These are phyloP conservation scores for Chaetura pelagica DNA, from an alignment of 2,113 vertebrate genomes.

Conservation along the genomic window DNA sequence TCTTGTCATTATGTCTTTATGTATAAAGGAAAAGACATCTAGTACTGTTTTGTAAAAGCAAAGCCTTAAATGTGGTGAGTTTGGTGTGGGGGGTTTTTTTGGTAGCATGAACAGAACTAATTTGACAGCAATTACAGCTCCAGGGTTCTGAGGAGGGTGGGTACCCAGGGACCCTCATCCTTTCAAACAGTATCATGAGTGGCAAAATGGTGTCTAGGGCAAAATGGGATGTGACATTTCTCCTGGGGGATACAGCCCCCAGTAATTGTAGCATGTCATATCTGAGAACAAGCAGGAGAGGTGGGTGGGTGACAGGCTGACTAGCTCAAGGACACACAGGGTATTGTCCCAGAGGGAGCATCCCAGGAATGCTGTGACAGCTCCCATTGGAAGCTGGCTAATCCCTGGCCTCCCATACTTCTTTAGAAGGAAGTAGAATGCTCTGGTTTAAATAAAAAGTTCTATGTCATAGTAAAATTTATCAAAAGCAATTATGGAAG, in stretches of 20 bases:
- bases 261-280: background rate
- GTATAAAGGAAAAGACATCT: background rate
- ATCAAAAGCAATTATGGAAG: background rate
- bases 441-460: background rate
- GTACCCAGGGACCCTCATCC: background rate
- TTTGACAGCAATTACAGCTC: slow-evolving; percentile 17
- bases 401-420: background rate
- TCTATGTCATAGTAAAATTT: background rate
- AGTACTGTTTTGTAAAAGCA: background rate
- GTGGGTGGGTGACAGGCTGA: background rate
- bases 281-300: background rate
- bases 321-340: background rate
- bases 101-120: slow-evolving; percentile 2
- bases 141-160: background rate
- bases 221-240: background rate
- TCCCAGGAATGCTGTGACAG: background rate
- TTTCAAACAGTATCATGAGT: background rate
- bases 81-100: no score
- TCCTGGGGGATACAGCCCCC: background rate
- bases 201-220: background rate
- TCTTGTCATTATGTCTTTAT: background rate
- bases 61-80: background rate
- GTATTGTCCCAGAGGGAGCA: background rate
- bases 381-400: background rate
- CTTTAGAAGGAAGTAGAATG: background rate